These are phyloP conservation scores for Calyptomena viridis DNA, from an alignment of 2,113 vertebrate genomes.

Conservation along the genomic window DNA sequence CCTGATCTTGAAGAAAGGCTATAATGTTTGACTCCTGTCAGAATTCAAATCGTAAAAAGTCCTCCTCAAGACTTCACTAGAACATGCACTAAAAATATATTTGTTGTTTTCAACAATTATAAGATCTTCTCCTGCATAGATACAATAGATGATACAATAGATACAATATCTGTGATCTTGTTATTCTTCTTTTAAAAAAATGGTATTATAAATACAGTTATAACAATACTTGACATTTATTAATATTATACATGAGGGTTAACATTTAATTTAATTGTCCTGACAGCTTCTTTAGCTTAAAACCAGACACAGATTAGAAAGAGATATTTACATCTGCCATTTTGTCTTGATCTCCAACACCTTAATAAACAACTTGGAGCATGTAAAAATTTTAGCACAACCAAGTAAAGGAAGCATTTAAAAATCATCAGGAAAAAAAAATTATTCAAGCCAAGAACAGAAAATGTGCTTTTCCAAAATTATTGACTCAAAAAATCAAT, in stretches of 20 bases:
- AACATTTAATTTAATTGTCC: neutral
- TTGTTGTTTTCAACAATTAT: neutral
- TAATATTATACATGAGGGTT: neutral
- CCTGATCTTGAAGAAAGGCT: neutral
- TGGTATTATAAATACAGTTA: neutral
- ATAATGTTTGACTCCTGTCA: neutral
- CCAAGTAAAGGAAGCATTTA: neutral
- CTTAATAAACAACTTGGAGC: neutral
- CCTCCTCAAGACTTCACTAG: neutral
- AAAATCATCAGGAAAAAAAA: neutral
- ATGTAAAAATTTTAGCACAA: neutral
- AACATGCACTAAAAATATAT: neutral
- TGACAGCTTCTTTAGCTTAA: neutral
- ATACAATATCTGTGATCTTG: neutral
- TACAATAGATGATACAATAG: neutral
- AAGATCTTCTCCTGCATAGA: neutral
- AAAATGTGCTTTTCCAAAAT: constrained; percentile 33
- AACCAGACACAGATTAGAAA: neutral
- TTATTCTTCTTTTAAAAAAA: neutral
- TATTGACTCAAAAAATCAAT: constrained; percentile 8
- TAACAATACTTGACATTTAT: neutral
- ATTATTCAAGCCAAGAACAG: neutral
- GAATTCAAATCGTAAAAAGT: neutral
- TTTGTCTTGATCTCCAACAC: neutral
- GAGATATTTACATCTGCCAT: neutral